Base-by-base conservation (phyloP, 2,113 vertebrate species). In the Machaerirhynchus nigripectus region DNA sequence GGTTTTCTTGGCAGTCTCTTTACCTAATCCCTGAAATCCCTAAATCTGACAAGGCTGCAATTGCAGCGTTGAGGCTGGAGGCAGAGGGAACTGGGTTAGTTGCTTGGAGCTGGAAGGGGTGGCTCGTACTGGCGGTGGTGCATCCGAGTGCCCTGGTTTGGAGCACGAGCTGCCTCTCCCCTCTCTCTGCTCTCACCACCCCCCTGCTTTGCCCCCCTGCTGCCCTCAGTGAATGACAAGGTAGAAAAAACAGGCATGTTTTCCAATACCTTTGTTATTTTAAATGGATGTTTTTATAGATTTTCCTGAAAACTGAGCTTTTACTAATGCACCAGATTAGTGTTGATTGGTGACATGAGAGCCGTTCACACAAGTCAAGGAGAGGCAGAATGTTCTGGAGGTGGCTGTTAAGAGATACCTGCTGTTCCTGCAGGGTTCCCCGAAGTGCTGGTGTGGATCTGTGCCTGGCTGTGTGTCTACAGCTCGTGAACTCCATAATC, bases 251-350 rank as follows among this genome's bases (percentile, higher is more conserved):
- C 50, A 65, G 84, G 35, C 49, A 7, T 57, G 80, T 81, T 93
- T 95, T 81, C 79, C 87, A 70, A 83, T 87, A 37, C 33, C 0
- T 64, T 85, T 52, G 69, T 95, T 80, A 56, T 42, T 94, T n/a
- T 30, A 47, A 89, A 64, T 83, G 73, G 82, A 80, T 78, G 65
- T 60, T 90, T 87, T 61, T 90, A 97, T 97, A 95, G 87, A 94
- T 96, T 96, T 93, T 75, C 67, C 91, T 37, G 75, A 89, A 94
- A 89, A 90, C 85, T 91, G 97, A 96, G 94, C 71, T 96, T 96
- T 82, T 31, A 11, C 95, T 95, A 86, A 96, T 81, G 15, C 39
- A 22, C 33, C 69, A 5, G 39, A 96, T 97, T 96, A 97, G 95
- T 6, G 49, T 28, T 92, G 87, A 59, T 84, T 52, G 87, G 89